Evolutionary conservation across 1,140 invertebrate species (phyloP).

Genomic region (Paracyclopina nana): DNA sequence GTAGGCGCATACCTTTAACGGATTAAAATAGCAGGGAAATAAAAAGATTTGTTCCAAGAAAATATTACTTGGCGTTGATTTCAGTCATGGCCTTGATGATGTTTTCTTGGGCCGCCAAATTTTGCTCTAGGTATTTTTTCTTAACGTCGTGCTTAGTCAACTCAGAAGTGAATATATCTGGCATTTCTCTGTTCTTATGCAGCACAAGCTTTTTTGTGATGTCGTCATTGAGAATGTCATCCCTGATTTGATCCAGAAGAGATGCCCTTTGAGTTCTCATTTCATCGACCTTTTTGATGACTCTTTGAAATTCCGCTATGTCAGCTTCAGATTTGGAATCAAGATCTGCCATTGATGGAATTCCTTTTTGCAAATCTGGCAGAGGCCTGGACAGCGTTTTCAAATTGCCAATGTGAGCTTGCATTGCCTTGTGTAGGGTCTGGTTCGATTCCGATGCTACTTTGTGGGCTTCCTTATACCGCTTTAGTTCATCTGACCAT

Average conservation of each 20-base stretch:
- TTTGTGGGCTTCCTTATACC: slow-evolving; percentile 64
- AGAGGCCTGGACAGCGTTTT: slow-evolving; percentile 59
- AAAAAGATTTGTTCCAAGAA: too few species aligned
- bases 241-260: slow-evolving; percentile 53
- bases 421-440: slow-evolving; percentile 74
- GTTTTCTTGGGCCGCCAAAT: slow-evolving; percentile 76
- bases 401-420: slow-evolving; percentile 65
- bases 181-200: slow-evolving; percentile 40
- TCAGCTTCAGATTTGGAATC: slow-evolving; percentile 24
- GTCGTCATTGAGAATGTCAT: slow-evolving; percentile 65
- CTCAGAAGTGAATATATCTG: slow-evolving; percentile 58
- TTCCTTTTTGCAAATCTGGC: slow-evolving; percentile 46
- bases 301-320: slow-evolving; percentile 21
- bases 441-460: slow-evolving; percentile 75
- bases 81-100: slow-evolving; percentile 77
- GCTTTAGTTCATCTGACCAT: slow-evolving; percentile 56
- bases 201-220: slow-evolving; percentile 66
- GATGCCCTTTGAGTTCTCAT: slow-evolving; percentile 69
- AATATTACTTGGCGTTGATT: slow-evolving; percentile 72
- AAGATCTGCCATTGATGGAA: slow-evolving; percentile 43
- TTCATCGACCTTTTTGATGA: slow-evolving; percentile 65
- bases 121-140: slow-evolving; percentile 43
- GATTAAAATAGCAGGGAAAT: too few species aligned
- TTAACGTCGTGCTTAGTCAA: slow-evolving; percentile 62
- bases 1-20: slow-evolving; percentile 73